Conservation (phyloP, 1,140 invertebrate species). For the Heliconius hewitsoni region DNA sequence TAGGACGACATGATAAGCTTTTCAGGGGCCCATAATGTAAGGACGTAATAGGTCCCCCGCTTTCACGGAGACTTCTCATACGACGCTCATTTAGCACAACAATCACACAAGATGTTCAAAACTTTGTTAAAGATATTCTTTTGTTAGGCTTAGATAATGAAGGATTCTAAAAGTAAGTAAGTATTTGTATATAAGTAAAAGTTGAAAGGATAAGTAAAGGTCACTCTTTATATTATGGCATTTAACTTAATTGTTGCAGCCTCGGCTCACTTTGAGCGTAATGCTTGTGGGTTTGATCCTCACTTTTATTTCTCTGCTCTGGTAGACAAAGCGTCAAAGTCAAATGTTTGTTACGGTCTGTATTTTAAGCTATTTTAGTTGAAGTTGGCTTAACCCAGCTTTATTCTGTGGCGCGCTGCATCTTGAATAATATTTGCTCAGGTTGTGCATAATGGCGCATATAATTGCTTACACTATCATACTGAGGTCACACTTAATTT, state of each 20-base stretch:
- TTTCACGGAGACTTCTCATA: constrained; percentile 19
- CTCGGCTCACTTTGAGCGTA: no score
- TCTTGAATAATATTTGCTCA: constrained; percentile 30
- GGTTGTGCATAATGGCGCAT: constrained; percentile 22
- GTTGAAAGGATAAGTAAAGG: no score
- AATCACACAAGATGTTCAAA: constrained; percentile 28
- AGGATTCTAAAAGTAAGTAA: neutral
- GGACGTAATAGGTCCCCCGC: constrained; percentile 25
- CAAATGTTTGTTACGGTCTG: constrained; percentile 3
- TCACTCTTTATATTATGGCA: no score
- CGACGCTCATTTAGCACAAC: constrained; percentile 17
- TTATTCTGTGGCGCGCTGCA: constrained; percentile 21
- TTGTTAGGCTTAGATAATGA: neutral
- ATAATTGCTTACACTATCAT: constrained; percentile 18
- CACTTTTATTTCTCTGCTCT: no score
- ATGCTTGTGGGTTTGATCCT: no score
- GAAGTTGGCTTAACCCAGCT: constrained; percentile 18
- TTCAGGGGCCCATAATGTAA: constrained; percentile 27
- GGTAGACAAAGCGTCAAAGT: neutral
- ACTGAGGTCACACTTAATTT: neutral
- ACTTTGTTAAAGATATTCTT: constrained; percentile 28
- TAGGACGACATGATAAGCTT: constrained; percentile 32
- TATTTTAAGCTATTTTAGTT: constrained; percentile 23
- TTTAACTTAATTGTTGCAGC: no score
- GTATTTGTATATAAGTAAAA: neutral